A percentile compares a stretch with the other conserved stretches of the same genome.
Evolutionary conservation across 2,797 vertebrate species (phyloP).

Genomic region (Phalanger gymnotis): DNA sequence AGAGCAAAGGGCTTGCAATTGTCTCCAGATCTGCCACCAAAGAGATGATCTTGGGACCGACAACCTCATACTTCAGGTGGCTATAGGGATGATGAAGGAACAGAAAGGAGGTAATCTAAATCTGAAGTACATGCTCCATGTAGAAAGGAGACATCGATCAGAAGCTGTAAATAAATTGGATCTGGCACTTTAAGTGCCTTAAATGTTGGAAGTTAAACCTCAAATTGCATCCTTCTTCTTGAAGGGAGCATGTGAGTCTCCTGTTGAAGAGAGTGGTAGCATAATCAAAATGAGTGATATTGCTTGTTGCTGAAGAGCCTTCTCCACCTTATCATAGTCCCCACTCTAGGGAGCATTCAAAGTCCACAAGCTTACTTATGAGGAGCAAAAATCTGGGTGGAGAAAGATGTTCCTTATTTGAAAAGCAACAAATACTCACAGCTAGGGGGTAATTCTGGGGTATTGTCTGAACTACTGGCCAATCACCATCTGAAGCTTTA

Average conservation of each 20-base stretch:
- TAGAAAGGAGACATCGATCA: slow-evolving; percentile 76
- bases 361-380: slow-evolving; percentile 61
- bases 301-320: slow-evolving; percentile 64
- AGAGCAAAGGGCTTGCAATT: neutral
- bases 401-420: slow-evolving; percentile 46
- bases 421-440: slow-evolving; percentile 42
- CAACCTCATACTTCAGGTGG: neutral
- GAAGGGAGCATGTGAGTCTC: slow-evolving; percentile 77
- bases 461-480: neutral
- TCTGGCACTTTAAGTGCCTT: slow-evolving; percentile 82
- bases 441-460: neutral
- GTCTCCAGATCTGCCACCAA: slow-evolving; percentile 4
- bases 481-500: neutral
- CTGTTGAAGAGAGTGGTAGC: slow-evolving; percentile 73
- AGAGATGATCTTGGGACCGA: neutral
- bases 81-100: neutral
- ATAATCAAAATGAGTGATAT: slow-evolving; percentile 75
- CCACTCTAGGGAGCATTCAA: slow-evolving; percentile 25
- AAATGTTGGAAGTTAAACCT: slow-evolving; percentile 80
- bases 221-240: slow-evolving; percentile 79
- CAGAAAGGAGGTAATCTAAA: neutral
- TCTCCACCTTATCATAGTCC: slow-evolving; percentile 19
- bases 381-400: slow-evolving; percentile 23
- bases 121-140: slow-evolving; percentile 45
- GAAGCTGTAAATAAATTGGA: slow-evolving; percentile 80